Conservation (phyloP, 2,113 vertebrate genomes). For the Scortum barcoo region DNA sequence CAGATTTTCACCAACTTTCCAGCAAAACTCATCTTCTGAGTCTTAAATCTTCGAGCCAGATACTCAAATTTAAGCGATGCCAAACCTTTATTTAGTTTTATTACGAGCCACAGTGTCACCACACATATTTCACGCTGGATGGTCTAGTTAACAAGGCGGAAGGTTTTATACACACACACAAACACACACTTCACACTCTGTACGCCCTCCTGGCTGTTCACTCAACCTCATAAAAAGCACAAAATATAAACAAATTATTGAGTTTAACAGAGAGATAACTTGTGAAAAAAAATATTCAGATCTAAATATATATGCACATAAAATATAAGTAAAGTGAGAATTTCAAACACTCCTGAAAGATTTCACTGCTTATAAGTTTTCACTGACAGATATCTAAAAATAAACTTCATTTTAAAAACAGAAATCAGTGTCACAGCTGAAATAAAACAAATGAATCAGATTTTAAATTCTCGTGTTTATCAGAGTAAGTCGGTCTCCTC, state of each 20-base stretch:
- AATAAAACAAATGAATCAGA: background rate
- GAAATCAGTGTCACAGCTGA: background rate
- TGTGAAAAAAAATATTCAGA: no score
- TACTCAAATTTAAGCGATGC: no score
- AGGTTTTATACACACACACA: slow-evolving; percentile 7
- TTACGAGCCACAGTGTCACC: background rate
- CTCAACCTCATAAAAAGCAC: background rate
- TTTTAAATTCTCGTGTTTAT: background rate
- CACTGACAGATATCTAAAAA: background rate
- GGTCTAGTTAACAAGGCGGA: slow-evolving; percentile 12
- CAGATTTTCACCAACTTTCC: background rate
- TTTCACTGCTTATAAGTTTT: background rate
- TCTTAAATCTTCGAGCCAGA: background rate
- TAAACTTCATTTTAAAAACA: no score
- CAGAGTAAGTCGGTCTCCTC: background rate
- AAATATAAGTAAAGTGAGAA: background rate
- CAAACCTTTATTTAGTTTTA: background rate
- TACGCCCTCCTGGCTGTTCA: background rate
- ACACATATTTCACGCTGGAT: slow-evolving; percentile 22
- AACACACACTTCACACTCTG: background rate
- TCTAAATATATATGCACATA: no score
- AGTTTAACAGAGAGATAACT: background rate
- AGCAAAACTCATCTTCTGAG: background rate
- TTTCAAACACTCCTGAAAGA: background rate
- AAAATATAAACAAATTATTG: background rate